A percentile compares a stretch with the other conserved stretches of the same genome.
Conservation (phyloP, 2,113 vertebrate genomes). For the Paradisaea rubra region DNA sequence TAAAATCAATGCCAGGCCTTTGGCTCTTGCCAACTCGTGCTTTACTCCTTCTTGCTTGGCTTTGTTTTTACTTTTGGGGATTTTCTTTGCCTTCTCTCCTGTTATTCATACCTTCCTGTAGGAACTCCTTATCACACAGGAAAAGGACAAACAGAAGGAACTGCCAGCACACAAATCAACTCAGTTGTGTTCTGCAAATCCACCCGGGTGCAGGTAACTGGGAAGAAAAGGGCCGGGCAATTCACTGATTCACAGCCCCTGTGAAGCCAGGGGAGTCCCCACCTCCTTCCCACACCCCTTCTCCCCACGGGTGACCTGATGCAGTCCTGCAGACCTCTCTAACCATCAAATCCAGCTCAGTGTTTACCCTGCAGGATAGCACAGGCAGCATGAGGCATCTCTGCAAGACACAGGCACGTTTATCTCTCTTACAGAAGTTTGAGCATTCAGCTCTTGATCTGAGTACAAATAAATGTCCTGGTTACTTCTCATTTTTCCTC, state of each 20-base stretch:
- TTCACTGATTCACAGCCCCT: neutral
- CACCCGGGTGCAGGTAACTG: neutral
- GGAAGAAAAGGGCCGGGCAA: neutral
- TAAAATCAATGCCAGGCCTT: slow-evolving; percentile 35
- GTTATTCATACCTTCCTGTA: neutral
- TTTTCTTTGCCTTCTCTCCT: slow-evolving; percentile 20
- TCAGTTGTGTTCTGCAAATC: neutral
- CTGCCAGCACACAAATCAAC: neutral
- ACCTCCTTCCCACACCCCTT: neutral
- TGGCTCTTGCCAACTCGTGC: slow-evolving; percentile 23
- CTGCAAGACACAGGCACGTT: neutral
- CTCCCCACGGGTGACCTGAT: neutral
- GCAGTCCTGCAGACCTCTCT: neutral
- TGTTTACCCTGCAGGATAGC: neutral
- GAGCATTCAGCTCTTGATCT: neutral
- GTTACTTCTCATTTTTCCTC: slow-evolving; percentile 7
- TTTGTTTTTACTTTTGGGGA: slow-evolving; percentile 15
- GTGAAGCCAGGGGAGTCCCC: neutral
- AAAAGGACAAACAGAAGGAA: neutral
- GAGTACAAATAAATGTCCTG: neutral
- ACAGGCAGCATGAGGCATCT: neutral
- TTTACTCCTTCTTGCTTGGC: neutral
- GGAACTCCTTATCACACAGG: neutral
- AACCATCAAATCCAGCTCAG: neutral
- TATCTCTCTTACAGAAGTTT: neutral